phyloP scores from a whole-genome alignment of 2,888 invertebrate species.

The Dorcus hopei region DNA sequence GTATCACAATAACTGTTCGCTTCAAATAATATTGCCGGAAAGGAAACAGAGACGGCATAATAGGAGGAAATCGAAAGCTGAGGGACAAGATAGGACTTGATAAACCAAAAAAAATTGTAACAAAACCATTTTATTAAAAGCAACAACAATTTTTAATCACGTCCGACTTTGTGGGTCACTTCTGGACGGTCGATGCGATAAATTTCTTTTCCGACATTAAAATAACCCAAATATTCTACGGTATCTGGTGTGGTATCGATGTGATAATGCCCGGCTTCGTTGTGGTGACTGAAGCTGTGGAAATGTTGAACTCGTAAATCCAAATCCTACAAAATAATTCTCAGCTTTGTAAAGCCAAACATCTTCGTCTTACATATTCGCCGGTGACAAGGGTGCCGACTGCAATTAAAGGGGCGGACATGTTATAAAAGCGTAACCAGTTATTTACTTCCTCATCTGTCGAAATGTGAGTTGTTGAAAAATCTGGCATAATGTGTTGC shows the following conservation, averaged over 20 bases:
- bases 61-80: slow-evolving; percentile 5
- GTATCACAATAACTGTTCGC: slow-evolving; percentile 42
- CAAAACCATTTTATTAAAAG: neutral
- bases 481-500: slow-evolving; percentile 96
- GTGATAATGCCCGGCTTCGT: slow-evolving; percentile 95
- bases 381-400: slow-evolving; percentile 84
- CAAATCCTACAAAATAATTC: slow-evolving; percentile 60
- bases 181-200: slow-evolving; percentile 73
- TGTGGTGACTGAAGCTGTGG: slow-evolving; percentile 82
- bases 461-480: slow-evolving; percentile 70
- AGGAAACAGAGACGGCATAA: slow-evolving; percentile 27
- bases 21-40: slow-evolving; percentile 43
- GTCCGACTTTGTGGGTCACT: slow-evolving; percentile 65
- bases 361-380: slow-evolving; percentile 64
- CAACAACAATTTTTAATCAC: slow-evolving; percentile 56
- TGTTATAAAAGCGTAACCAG: slow-evolving; percentile 90
- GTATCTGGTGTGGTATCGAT: slow-evolving; percentile 85
- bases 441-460: slow-evolving; percentile 71
- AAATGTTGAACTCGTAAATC: slow-evolving; percentile 95
- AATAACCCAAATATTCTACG: slow-evolving; percentile 90
- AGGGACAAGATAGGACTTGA: too few species aligned
- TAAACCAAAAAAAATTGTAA: neutral
- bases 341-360: neutral
- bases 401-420: slow-evolving; percentile 85
- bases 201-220: slow-evolving; percentile 71